Base-by-base conservation (phyloP, 92 coral and sea anemone genomes). In the Umimayanthus kanabou region DNA sequence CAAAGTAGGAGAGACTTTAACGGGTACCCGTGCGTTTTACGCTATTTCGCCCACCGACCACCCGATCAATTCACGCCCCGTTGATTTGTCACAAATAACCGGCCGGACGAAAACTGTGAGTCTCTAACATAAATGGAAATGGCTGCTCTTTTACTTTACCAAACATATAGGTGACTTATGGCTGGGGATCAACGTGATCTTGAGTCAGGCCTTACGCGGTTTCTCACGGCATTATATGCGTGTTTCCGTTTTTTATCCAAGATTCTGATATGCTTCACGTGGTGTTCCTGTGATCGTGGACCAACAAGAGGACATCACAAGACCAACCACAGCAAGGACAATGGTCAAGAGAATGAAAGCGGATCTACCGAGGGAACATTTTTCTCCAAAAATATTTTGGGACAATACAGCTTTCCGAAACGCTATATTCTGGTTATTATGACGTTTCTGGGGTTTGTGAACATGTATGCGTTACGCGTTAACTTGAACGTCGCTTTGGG, bases 391-490 rank as follows among this genome's bases (percentile, higher is more conserved):
- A 33, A 22, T 53, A 45, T 50, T 14, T 29, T 40, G 16, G 82
- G 61, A 1, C 79, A 49, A 13, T 94, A 92, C 82, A 90, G 90
- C 47, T 91, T 94, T 80, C 96, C 96, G 4, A 96, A 94, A 87
- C 96, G 98, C 15, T 94, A 94, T 50, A 87, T 93, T 47, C 47
- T 94, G 73, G 96, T 92, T 23, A 93, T 94, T 45, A 94, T 96
- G 98, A 91, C 96, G 28, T 95, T 93, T 82, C 87, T 94, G 61
- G 98, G 98, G 39, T 94, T 93, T 67, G 88, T 90, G 94, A 96
- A 92, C 64, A 93, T 96, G 96, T 94, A 93, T 75, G 98, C 98
- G 37, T 80, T 93, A 66, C 89, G 96, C 39, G 95, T 93, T 28
- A 93, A 95, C 87, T 89, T 95, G 87, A 93, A 95, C 81, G 95